Conservation (phyloP, 2,888 invertebrate genomes). For the Troides oblongomaculatus region DNA sequence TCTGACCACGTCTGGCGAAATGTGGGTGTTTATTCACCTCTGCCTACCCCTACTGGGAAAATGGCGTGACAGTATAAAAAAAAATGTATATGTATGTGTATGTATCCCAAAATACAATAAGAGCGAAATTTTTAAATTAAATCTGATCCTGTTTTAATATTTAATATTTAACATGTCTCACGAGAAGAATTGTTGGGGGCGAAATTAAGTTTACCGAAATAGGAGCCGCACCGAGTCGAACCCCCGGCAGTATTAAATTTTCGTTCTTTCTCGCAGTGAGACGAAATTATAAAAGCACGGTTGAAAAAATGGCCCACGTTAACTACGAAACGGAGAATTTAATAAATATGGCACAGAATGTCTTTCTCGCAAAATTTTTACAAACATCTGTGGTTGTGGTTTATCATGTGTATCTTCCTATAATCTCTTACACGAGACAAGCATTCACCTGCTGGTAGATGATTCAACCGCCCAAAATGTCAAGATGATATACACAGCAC, state of each 20-base stretch:
- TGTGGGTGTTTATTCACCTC: too few relatives aligned
- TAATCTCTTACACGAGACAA: too few relatives aligned
- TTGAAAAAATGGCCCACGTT: slow-evolving; percentile 2
- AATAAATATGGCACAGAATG: not conserved
- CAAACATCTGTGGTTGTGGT: not conserved
- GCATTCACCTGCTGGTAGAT: too few relatives aligned
- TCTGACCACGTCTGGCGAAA: too few relatives aligned
- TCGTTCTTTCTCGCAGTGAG: not conserved
- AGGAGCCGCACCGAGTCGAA: not conserved
- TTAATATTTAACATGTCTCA: slow-evolving; percentile 3
- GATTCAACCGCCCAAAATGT: too few relatives aligned
- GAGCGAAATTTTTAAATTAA: not conserved
- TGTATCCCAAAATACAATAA: too few relatives aligned
- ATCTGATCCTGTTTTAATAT: slow-evolving; percentile 3
- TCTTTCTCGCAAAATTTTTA: not conserved
- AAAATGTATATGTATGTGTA: too few relatives aligned
- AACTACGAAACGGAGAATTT: slow-evolving; percentile 1
- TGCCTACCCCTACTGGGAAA: too few relatives aligned
- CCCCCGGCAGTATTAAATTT: slow-evolving; percentile 9
- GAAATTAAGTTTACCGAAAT: slow-evolving; percentile 8
- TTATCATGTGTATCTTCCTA: too few relatives aligned
- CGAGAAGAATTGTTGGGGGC: not conserved
- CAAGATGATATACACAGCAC: too few relatives aligned
- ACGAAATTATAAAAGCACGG: slow-evolving; percentile 5
- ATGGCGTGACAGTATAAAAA: too few relatives aligned